Conservation (phyloP, 2,113 vertebrate species). For the Corydoras sp. region DNA sequence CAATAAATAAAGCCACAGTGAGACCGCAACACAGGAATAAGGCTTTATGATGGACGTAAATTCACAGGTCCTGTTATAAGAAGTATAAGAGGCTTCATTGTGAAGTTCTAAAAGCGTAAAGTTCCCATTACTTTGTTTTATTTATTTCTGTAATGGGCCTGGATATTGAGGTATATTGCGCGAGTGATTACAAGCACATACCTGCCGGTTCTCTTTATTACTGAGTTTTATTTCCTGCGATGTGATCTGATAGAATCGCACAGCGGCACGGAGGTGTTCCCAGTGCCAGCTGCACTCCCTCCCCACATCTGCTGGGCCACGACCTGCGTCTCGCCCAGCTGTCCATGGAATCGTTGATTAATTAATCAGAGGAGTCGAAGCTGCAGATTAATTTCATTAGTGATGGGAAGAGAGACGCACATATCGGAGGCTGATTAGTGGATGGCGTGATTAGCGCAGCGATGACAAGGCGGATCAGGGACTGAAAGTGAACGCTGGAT, state of each 20-base stretch:
- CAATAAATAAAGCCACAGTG: no score
- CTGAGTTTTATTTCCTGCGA: not conserved
- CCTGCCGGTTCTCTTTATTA: not conserved
- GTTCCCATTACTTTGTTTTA: no score
- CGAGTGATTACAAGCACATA: not conserved
- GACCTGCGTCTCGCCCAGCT: conserved; percentile 21
- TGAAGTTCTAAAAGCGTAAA: no score
- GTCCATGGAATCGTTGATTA: conserved; percentile 23
- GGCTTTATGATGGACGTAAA: no score
- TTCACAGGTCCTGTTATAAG: no score
- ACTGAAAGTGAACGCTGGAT: conserved; percentile 28
- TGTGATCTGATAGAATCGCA: not conserved
- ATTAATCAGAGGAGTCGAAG: conserved; percentile 27
- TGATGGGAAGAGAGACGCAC: not conserved
- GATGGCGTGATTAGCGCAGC: conserved; percentile 11
- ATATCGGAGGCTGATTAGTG: conserved; percentile 7
- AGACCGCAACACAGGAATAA: no score
- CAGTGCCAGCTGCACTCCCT: conserved; percentile 15
- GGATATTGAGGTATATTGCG: not conserved
- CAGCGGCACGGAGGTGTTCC: not conserved
- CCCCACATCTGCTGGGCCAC: conserved; percentile 17
- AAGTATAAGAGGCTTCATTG: no score
- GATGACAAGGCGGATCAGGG: conserved; percentile 36
- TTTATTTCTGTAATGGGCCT: not conserved
- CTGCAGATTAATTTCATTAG: conserved; percentile 29